Evolutionary conservation across 2,888 invertebrate species (phyloP).

Genomic region (Drosophila anceps): DNA sequence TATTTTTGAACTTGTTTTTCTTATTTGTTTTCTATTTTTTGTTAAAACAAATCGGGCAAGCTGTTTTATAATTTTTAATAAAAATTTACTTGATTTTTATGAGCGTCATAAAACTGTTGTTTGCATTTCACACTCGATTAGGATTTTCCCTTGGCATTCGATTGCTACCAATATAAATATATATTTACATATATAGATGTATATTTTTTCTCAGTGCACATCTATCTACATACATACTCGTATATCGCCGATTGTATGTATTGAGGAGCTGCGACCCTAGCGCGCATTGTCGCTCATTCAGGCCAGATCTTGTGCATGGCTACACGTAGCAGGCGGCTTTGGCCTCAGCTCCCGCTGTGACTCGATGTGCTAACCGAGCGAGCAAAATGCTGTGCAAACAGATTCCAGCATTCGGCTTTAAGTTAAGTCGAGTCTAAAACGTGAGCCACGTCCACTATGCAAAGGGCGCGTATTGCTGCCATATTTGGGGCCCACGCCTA

Average conservation of each 20-base stretch:
- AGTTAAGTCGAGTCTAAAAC: conserved; percentile 17
- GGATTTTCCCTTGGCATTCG: conserved; percentile 10
- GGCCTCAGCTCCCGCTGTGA: background rate
- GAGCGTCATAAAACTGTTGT: conserved; percentile 15
- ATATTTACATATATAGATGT: background rate
- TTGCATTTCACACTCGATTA: conserved; percentile 38
- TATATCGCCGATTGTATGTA: conserved; percentile 1
- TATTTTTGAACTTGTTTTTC: background rate
- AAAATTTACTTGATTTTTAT: conserved; percentile 25
- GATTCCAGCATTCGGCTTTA: conserved; percentile 31
- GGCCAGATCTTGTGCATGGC: conserved; percentile 67
- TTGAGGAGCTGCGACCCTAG: conserved; percentile 13
- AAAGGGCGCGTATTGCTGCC: conserved; percentile 51
- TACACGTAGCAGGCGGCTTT: conserved; percentile 57
- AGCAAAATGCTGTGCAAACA: conserved; percentile 57
- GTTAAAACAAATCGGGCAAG: background rate
- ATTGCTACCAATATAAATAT: background rate
- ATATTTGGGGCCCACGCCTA: conserved; percentile 2
- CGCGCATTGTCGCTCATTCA: conserved; percentile 58
- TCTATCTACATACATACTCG: background rate
- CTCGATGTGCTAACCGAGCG: conserved; percentile 42
- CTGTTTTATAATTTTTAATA: conserved; percentile 14
- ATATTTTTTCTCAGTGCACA: conserved; percentile 43
- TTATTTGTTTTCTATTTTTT: background rate
- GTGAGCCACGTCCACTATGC: conserved; percentile 39